Evolutionary conservation across 2,113 vertebrate genomes (phyloP).

Genomic region (Grantiella picta): DNA sequence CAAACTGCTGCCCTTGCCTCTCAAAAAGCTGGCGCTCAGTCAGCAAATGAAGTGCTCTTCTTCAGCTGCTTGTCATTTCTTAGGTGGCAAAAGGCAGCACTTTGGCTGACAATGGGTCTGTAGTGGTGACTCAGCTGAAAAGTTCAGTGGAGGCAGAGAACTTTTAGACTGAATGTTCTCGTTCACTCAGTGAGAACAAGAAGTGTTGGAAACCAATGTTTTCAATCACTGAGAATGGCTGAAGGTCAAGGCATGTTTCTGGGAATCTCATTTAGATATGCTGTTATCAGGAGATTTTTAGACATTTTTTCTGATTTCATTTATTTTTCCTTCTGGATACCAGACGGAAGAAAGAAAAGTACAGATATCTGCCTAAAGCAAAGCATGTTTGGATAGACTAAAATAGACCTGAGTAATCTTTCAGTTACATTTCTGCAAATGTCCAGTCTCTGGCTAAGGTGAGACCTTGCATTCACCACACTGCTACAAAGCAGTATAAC

Average conservation of each 20-base stretch:
- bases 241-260: constrained; percentile 10
- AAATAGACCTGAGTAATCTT: not conserved
- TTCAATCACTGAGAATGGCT: not conserved
- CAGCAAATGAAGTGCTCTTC: not conserved
- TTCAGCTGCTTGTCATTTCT: not conserved
- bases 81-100: not conserved
- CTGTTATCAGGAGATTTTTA: not conserved
- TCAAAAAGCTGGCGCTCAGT: not conserved
- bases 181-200: fast-evolving
- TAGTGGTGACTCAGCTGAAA: not conserved
- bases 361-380: not conserved
- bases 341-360: not conserved
- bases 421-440: not conserved
- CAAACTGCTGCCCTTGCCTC: not conserved
- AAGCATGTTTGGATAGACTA: not conserved
- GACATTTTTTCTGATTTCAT: not conserved
- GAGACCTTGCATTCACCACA: not conserved
- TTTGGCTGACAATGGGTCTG: not conserved
- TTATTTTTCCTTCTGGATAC: not conserved
- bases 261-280: constrained; percentile 17
- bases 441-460: not conserved
- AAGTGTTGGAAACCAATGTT: not conserved
- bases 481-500: not conserved
- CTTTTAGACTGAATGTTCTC: not conserved
- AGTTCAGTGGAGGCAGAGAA: not conserved